A percentile compares a stretch with the other conserved stretches of the same genome.
Conservation (phyloP, 1,140 invertebrate genomes). For the Leptinotarsa lineolata region DNA sequence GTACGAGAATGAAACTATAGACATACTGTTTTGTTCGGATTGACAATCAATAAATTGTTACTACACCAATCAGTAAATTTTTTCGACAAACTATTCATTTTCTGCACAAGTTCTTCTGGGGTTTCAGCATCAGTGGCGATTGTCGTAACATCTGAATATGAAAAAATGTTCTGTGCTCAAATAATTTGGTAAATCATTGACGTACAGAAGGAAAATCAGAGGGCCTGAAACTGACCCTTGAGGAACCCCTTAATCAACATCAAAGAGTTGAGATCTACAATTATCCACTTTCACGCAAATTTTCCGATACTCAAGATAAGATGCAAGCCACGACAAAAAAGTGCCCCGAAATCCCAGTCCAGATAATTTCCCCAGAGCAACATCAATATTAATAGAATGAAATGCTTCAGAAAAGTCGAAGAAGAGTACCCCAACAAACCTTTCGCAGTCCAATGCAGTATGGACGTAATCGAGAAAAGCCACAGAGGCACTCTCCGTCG, state of each 20-base stretch:
- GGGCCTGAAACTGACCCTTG: background rate
- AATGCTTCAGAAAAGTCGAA: constrained; percentile 8
- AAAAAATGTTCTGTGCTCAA: no score
- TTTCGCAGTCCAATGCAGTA: background rate
- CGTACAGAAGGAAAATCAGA: no score
- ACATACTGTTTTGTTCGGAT: no score
- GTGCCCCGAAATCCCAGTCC: background rate
- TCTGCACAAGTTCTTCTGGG: no score
- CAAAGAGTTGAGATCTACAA: background rate
- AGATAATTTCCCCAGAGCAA: constrained; percentile 14
- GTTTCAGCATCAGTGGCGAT: no score
- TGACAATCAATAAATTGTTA: no score
- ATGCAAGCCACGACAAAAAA: background rate
- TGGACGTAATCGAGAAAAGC: constrained; percentile 14
- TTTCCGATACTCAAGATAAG: background rate
- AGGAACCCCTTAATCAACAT: background rate
- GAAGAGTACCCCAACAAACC: constrained; percentile 19
- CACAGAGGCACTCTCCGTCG: constrained; percentile 13
- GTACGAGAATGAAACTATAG: no score
- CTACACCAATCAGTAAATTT: no score
- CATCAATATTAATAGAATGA: background rate
- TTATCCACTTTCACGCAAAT: background rate
- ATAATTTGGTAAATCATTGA: no score
- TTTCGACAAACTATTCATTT: no score
- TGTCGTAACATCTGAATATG: no score